phyloP scores from a whole-genome alignment of 2,888 invertebrate genomes.

The Ormyrus pomaceus region DNA sequence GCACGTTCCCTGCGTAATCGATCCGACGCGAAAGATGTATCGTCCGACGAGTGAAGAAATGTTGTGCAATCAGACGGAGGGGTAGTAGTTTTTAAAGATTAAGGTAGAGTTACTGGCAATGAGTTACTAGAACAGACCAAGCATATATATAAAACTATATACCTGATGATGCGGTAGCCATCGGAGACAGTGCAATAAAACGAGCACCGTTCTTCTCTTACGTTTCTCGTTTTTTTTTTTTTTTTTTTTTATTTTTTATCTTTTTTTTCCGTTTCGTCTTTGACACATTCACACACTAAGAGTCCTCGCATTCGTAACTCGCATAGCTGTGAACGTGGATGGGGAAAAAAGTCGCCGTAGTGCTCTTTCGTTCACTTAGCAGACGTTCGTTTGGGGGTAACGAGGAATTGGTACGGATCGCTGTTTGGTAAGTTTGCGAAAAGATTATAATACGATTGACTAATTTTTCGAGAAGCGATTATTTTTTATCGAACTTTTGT shows the following conservation, averaged over 20 bases:
- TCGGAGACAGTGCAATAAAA: slow-evolving; percentile 66
- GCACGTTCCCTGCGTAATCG: slow-evolving; percentile 21
- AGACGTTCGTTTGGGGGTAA: no score
- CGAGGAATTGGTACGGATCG: neutral
- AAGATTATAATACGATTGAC: neutral
- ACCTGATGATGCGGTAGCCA: slow-evolving; percentile 64
- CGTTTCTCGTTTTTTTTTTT: slow-evolving; percentile 42
- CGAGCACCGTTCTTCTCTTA: slow-evolving; percentile 46
- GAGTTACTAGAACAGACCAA: slow-evolving; percentile 61
- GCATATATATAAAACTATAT: slow-evolving; percentile 51
- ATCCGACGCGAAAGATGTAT: slow-evolving; percentile 18
- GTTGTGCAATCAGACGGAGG: slow-evolving; percentile 52
- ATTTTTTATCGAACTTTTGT: slow-evolving; percentile 25
- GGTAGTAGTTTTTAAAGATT: slow-evolving; percentile 47
- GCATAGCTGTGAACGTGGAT: neutral
- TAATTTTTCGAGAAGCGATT: slow-evolving; percentile 25
- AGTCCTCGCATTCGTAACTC: slow-evolving; percentile 50
- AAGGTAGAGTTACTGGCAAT: slow-evolving; percentile 54
- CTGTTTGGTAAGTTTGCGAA: neutral
- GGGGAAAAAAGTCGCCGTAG: neutral
- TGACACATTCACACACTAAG: slow-evolving; percentile 5
- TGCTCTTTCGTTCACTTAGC: neutral
- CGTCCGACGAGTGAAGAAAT: slow-evolving; percentile 40
- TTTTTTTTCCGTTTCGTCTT: neutral
- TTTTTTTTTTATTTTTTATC: neutral